Conservation (phyloP, 92 coral and sea anemone genomes). For the Palythoa grandiflora region DNA sequence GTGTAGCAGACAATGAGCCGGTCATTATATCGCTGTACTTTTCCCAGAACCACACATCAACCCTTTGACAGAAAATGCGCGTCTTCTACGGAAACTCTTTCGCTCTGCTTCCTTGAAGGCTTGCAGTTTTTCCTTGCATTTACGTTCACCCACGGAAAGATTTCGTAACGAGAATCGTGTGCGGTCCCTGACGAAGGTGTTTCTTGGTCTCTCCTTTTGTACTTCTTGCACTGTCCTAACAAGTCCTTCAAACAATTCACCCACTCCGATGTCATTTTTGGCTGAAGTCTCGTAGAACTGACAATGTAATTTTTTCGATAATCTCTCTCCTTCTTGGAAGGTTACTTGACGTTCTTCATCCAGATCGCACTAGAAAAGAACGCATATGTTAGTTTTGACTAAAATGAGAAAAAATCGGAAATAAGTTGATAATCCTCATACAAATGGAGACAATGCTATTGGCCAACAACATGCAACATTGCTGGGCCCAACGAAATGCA, state of each 20-base stretch:
- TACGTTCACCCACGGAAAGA: constrained; percentile 73
- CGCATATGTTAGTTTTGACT: neutral
- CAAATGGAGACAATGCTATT: too few species aligned
- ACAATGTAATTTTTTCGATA: constrained; percentile 73
- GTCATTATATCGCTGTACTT: constrained; percentile 21
- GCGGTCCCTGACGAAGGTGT: constrained; percentile 69
- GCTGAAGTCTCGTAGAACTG: constrained; percentile 89
- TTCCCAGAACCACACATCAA: constrained; percentile 48
- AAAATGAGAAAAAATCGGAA: too few species aligned
- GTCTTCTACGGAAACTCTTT: constrained; percentile 35
- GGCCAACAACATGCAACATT: too few species aligned
- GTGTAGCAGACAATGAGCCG: too few species aligned
- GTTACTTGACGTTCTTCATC: constrained; percentile 74
- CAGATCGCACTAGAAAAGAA: constrained; percentile 73
- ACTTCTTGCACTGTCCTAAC: constrained; percentile 71
- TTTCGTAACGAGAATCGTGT: constrained; percentile 76
- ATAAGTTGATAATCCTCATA: too few species aligned
- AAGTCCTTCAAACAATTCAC: constrained; percentile 75
- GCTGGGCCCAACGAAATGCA: too few species aligned
- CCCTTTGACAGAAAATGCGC: constrained; percentile 45
- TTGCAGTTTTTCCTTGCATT: constrained; percentile 81
- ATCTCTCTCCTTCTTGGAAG: constrained; percentile 83
- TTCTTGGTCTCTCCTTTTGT: constrained; percentile 62
- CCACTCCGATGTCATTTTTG: constrained; percentile 84
- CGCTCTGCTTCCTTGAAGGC: constrained; percentile 67